phyloP scores from a whole-genome alignment of 2,888 invertebrate species.

The Nemotelus pantherinus region DNA sequence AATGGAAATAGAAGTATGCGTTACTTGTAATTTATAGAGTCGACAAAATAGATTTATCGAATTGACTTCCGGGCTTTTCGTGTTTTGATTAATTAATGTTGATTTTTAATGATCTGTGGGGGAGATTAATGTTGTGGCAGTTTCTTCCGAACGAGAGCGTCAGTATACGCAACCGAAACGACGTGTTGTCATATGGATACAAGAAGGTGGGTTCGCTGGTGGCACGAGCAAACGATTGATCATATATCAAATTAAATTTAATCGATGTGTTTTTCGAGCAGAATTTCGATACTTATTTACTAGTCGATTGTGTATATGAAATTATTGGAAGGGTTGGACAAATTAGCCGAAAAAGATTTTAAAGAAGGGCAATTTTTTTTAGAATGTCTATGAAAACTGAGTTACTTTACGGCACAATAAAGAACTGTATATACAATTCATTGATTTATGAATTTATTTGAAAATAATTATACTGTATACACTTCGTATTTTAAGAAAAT shows the following conservation, averaged over 20 bases:
- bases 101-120: constrained; percentile 43
- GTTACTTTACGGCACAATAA: no score
- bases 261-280: constrained; percentile 13
- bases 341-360: not conserved
- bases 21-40: constrained; percentile 34
- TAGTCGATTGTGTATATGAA: not conserved
- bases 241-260: constrained; percentile 39
- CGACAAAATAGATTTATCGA: constrained; percentile 51
- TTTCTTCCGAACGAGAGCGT: not conserved
- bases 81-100: constrained; percentile 47
- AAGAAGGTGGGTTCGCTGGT: constrained; percentile 35
- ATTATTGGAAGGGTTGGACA: not conserved
- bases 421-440: no score
- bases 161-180: not conserved
- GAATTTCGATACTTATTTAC: not conserved
- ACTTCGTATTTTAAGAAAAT: no score
- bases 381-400: no score
- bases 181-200: constrained; percentile 20
- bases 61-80: constrained; percentile 54
- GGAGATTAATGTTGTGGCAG: constrained; percentile 35
- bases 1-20: constrained; percentile 16
- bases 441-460: no score
- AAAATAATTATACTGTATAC: no score
- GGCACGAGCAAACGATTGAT: constrained; percentile 31
- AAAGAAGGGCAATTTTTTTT: no score